These are phyloP conservation scores for Cyphomyrmex costatus DNA, from an alignment of 1,140 invertebrate genomes.

Conservation along the genomic window DNA sequence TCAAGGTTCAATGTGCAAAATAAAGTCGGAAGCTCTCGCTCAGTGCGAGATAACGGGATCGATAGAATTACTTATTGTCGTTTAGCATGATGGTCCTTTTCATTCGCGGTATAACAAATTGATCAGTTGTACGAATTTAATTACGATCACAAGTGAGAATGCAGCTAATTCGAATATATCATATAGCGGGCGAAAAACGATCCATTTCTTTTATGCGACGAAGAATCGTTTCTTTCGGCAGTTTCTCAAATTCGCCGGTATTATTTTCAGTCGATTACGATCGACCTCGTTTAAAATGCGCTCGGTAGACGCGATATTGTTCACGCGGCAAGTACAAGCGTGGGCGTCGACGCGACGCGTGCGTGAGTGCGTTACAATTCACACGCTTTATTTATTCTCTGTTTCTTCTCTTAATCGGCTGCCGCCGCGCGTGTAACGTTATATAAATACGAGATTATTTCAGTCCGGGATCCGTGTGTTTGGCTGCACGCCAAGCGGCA, in stretches of 20 bases:
- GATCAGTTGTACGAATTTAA: no score
- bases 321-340: background rate
- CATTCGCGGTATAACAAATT: no score
- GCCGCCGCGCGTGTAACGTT: constrained; percentile 74
- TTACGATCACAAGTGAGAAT: no score
- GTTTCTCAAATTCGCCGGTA: background rate
- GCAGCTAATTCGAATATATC: background rate
- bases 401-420: constrained; percentile 29
- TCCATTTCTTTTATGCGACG: background rate
- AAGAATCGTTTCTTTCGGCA: background rate
- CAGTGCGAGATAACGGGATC: background rate
- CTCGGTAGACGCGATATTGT: background rate
- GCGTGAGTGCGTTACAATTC: constrained; percentile 22
- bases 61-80: background rate
- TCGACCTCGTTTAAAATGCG: background rate
- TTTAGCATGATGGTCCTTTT: no score
- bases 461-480: constrained; percentile 79
- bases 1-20: constrained; percentile 2
- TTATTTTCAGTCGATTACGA: constrained; percentile 3
- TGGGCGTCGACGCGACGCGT: background rate
- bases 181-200: background rate
- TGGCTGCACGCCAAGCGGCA: constrained; percentile 81
- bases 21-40: background rate
- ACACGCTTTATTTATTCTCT: background rate
- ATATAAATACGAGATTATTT: constrained; percentile 85